Conservation (phyloP, 1,140 invertebrate species). For the Diprion similis region DNA sequence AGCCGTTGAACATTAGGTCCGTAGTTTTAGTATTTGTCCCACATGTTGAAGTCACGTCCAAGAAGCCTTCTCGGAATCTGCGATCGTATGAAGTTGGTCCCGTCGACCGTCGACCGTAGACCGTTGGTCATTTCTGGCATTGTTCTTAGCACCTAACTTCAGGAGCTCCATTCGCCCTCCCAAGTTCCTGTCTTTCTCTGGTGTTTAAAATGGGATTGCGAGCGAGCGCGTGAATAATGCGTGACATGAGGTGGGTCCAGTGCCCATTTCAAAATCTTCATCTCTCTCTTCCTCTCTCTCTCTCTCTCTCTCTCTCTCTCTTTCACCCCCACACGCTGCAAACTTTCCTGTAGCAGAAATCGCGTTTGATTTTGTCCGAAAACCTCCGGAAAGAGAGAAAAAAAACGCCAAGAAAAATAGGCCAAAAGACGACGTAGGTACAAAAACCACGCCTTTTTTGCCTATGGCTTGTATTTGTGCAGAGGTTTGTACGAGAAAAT, state of each 20-base stretch:
- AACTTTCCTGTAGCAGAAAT: background rate
- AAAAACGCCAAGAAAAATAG: too few species aligned
- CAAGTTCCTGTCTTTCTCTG: background rate
- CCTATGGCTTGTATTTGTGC: too few species aligned
- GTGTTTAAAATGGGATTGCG: constrained; percentile 5
- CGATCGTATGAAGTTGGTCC: constrained; percentile 5
- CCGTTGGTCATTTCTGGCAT: constrained; percentile 17
- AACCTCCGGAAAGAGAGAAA: background rate
- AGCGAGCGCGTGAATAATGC: background rate
- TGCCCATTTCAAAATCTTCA: constrained; percentile 18
- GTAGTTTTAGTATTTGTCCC: background rate
- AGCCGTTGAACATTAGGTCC: too few species aligned
- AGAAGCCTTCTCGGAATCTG: constrained; percentile 18
- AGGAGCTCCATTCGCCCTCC: background rate
- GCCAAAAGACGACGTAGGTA: too few species aligned
- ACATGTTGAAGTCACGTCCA: constrained; percentile 17
- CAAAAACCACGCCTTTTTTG: too few species aligned
- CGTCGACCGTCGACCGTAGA: background rate
- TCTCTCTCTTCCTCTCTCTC: constrained; percentile 9
- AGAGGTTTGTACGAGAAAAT: too few species aligned
- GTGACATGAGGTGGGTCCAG: background rate
- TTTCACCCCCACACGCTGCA: background rate
- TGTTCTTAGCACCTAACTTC: constrained; percentile 23
- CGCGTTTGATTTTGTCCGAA: background rate
- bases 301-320: constrained; percentile 8